Evolutionary conservation across 2,888 invertebrate species (phyloP).

Genomic region (Idaea aversata): DNA sequence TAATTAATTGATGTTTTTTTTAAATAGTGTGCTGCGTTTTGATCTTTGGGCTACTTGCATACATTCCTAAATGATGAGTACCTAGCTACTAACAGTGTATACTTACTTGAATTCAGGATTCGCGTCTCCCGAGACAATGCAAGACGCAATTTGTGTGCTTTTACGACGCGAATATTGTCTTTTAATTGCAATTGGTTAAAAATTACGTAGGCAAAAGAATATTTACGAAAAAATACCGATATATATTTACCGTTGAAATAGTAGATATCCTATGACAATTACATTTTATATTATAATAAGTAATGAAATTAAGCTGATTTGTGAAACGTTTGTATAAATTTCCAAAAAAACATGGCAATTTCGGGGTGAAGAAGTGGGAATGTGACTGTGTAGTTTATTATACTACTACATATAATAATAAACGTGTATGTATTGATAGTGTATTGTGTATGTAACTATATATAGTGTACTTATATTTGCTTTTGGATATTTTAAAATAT

Average conservation of each 20-base stretch:
- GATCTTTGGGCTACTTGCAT: neutral
- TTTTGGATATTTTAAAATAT: neutral
- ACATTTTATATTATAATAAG: neutral
- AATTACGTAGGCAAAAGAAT: no score
- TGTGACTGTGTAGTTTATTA: neutral
- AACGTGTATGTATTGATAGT: neutral
- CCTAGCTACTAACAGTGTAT: neutral
- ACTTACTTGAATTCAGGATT: no score
- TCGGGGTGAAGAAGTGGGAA: neutral
- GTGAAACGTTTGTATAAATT: neutral
- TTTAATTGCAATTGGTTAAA: no score
- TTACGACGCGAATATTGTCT: no score
- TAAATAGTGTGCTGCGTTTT: neutral
- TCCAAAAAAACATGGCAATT: neutral
- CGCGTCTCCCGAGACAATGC: no score
- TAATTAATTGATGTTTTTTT: neutral
- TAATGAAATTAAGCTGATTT: neutral
- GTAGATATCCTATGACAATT: neutral
- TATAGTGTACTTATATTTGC: conserved; percentile 4
- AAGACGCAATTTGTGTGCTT: no score
- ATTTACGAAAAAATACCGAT: no score
- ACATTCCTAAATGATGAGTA: neutral
- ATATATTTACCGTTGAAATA: neutral
- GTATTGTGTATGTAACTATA: neutral
- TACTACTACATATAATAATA: neutral